phyloP scores from a whole-genome alignment of 2,888 invertebrate species.

The Acanthosepion lycidas region DNA sequence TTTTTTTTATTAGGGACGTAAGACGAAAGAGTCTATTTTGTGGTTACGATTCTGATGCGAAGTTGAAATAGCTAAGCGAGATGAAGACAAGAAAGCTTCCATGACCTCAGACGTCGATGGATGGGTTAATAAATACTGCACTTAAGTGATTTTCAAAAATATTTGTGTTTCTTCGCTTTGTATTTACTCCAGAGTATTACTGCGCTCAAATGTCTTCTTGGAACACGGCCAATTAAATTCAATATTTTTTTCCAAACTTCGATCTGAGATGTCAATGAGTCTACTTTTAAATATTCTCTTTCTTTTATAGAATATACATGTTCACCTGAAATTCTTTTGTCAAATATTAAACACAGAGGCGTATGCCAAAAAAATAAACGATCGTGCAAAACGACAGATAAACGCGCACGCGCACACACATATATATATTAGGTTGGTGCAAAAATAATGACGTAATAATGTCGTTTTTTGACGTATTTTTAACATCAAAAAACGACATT shows the following conservation, averaged over 20 bases:
- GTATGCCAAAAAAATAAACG: background rate
- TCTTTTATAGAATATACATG: background rate
- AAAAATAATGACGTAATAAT: too few species aligned
- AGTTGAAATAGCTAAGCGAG: background rate
- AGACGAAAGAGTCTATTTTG: background rate
- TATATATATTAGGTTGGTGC: too few species aligned
- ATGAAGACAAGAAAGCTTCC: background rate
- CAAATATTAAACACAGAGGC: background rate
- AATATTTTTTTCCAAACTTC: background rate
- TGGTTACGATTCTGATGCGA: background rate
- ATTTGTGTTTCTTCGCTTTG: background rate
- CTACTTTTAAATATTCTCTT: background rate
- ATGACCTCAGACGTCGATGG: background rate
- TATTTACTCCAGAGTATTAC: background rate
- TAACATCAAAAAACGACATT: too few species aligned
- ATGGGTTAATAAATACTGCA: background rate
- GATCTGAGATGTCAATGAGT: background rate
- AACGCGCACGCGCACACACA: too few species aligned
- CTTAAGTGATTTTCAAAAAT: background rate
- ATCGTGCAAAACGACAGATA: too few species aligned
- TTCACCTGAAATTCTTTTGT: background rate
- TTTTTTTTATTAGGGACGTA: background rate
- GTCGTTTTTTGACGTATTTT: too few species aligned
- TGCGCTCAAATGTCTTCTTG: background rate
- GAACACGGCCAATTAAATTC: background rate